Percentiles rank a stretch among this genome's conserved stretches.
These are phyloP conservation scores for Amazona vittata DNA, from an alignment of 2,113 vertebrate species.

Conservation along the genomic window DNA sequence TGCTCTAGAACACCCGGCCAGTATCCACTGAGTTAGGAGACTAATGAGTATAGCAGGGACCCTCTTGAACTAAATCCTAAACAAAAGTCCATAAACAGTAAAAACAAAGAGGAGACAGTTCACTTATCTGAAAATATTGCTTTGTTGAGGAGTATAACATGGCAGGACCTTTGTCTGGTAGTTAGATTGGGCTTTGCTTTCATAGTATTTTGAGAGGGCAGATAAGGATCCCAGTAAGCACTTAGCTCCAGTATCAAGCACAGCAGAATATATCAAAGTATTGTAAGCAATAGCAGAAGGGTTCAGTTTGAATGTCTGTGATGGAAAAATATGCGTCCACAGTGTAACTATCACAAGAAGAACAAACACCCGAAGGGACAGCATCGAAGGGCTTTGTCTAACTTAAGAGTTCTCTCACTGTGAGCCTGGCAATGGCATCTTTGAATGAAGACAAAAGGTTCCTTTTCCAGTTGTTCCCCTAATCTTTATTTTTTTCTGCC, in stretches of 20 bases:
- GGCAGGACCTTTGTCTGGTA: neutral
- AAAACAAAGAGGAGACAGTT: neutral
- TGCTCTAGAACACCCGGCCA: neutral
- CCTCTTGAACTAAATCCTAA: neutral
- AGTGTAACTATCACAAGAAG: neutral
- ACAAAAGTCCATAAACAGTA: neutral
- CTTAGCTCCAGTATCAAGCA: neutral
- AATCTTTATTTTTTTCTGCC: neutral
- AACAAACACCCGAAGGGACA: neutral
- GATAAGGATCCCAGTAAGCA: neutral
- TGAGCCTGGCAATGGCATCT: neutral
- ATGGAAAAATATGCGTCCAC: neutral
- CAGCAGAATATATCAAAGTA: neutral
- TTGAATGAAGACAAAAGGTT: neutral
- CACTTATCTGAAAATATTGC: neutral
- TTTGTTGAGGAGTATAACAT: neutral
- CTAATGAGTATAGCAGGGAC: neutral
- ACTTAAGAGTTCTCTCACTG: neutral
- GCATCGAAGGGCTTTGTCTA: neutral
- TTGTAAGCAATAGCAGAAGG: neutral
- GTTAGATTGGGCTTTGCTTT: neutral
- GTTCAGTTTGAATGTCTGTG: neutral
- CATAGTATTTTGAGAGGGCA: neutral
- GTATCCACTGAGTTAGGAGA: neutral
- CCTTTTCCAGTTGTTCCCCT: neutral